Percentiles rank a stretch among this genome's conserved stretches.
phyloP scores from a whole-genome alignment of 2,888 invertebrate genomes.

The Stictocephala bisonia region DNA sequence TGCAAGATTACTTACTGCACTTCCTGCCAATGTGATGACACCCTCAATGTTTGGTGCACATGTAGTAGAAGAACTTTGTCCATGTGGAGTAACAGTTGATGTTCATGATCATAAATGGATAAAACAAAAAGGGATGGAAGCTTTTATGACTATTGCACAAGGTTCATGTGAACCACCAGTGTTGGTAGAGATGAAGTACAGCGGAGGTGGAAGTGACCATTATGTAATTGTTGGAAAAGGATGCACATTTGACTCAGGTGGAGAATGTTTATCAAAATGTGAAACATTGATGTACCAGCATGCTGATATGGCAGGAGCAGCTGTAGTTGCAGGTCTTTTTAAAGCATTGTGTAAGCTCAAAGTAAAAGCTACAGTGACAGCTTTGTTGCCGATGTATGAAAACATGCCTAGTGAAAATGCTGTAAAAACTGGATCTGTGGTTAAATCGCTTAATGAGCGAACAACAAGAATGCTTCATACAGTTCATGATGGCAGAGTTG shows the following conservation, averaged over 20 bases:
- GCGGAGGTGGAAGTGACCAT: constrained; percentile 64
- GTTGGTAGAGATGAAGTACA: constrained; percentile 74
- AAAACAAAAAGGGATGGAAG: constrained; percentile 72
- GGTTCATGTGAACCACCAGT: constrained; percentile 73
- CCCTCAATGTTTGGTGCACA: constrained; percentile 78
- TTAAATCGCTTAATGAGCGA: constrained; percentile 69
- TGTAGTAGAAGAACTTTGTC: constrained; percentile 61
- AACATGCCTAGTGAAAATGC: constrained; percentile 70
- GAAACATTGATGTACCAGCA: constrained; percentile 49
- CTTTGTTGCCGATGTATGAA: constrained; percentile 65
- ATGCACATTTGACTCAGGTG: constrained; percentile 74
- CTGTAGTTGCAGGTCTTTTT: constrained; percentile 54
- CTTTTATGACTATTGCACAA: constrained; percentile 72
- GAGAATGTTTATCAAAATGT: constrained; percentile 72
- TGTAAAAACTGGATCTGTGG: constrained; percentile 68
- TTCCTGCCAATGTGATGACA: constrained; percentile 82
- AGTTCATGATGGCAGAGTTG: constrained; percentile 67
- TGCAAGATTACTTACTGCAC: constrained; percentile 80
- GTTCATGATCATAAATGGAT: constrained; percentile 72
- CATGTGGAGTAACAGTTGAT: constrained; percentile 66
- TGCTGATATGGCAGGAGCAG: constrained; percentile 57
- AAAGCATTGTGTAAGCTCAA: constrained; percentile 54
- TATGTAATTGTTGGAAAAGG: constrained; percentile 71
- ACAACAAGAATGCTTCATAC: constrained; percentile 72
- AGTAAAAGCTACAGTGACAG: constrained; percentile 56